phyloP scores from a whole-genome alignment of 2,797 vertebrate genomes.

The Neosilurus hyrtlii region DNA sequence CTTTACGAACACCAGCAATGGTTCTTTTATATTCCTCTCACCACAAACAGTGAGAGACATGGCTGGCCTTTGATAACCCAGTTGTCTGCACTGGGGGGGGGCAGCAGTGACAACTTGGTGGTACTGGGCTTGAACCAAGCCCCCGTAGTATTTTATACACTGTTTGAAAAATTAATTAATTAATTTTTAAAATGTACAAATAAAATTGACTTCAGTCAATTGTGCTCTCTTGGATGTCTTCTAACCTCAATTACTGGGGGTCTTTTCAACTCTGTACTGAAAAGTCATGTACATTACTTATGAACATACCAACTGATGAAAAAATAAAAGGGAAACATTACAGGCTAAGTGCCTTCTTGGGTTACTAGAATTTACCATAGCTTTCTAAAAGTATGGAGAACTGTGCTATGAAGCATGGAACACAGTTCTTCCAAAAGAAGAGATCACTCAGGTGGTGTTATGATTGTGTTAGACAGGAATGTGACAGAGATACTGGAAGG shows the following conservation, averaged over 20 bases:
- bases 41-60: too few relatives aligned
- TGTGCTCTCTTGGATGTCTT: background rate
- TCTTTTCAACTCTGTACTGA: background rate
- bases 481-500: background rate
- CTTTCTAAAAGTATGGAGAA: background rate
- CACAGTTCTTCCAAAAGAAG: background rate
- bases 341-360: background rate
- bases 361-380: background rate
- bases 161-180: too few relatives aligned
- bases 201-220: too few relatives aligned
- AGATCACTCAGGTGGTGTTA: background rate
- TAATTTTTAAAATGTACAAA: too few relatives aligned
- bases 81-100: too few relatives aligned
- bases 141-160: too few relatives aligned
- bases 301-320: background rate
- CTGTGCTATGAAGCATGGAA: background rate
- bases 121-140: too few relatives aligned
- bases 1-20: too few relatives aligned
- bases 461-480: too few relatives aligned
- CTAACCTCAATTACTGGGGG: background rate
- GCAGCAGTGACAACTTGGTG: too few relatives aligned
- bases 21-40: too few relatives aligned
- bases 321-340: background rate
- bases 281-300: background rate
- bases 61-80: too few relatives aligned